Evolutionary conservation across 2,888 invertebrate genomes (phyloP).

Genomic region (Diarsia dahlii): DNA sequence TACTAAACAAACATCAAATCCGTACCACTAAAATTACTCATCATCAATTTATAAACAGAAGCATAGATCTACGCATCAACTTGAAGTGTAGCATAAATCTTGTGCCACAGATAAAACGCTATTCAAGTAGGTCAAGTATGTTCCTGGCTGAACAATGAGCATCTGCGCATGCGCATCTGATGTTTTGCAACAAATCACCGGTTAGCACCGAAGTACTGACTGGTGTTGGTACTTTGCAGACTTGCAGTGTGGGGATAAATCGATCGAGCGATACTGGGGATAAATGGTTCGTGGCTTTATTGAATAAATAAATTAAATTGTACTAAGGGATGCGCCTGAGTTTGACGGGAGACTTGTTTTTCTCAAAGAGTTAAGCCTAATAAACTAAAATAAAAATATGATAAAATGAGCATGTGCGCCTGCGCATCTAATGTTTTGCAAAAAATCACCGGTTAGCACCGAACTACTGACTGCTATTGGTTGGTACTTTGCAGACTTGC

Average conservation of each 20-base stretch:
- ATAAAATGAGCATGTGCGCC: too few species aligned
- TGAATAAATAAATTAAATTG: background rate
- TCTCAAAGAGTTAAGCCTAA: too few species aligned
- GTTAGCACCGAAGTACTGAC: slow-evolving; percentile 48
- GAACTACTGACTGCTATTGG: too few species aligned
- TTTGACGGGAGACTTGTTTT: background rate
- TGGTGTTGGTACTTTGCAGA: slow-evolving; percentile 17
- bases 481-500: too few species aligned
- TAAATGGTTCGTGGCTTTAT: slow-evolving; percentile 21
- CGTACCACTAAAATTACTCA: slow-evolving; percentile 19
- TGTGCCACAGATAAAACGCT: slow-evolving; percentile 47
- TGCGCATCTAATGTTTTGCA: too few species aligned
- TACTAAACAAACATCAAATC: slow-evolving; percentile 17
- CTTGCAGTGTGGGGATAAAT: slow-evolving; percentile 15
- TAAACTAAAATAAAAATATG: too few species aligned
- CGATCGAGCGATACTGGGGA: too few species aligned
- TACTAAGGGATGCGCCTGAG: background rate
- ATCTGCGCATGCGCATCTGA: slow-evolving; percentile 50
- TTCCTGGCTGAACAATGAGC: slow-evolving; percentile 63
- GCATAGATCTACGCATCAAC: slow-evolving; percentile 26
- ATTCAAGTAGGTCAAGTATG: slow-evolving; percentile 70
- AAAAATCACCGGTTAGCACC: too few species aligned
- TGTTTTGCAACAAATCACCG: slow-evolving; percentile 61
- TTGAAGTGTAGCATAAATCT: slow-evolving; percentile 61
- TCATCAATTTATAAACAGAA: slow-evolving; percentile 43